Evolutionary conservation across 2,113 vertebrate genomes (phyloP).

Genomic region (Pelodiscus sinensis): DNA sequence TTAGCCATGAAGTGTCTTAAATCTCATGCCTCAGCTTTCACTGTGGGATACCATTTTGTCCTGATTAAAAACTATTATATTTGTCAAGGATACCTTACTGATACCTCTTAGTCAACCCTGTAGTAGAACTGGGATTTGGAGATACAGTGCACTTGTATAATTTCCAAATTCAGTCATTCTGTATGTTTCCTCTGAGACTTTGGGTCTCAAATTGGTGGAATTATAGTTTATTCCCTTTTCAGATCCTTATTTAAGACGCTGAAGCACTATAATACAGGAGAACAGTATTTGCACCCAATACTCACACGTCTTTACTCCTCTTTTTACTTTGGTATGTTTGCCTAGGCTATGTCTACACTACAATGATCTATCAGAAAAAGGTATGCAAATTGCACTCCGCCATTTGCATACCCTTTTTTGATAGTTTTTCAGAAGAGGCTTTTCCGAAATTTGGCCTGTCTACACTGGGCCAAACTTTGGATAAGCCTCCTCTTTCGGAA

Average conservation of each 20-base stretch:
- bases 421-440: too few relatives aligned
- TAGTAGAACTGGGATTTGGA: neutral
- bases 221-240: neutral
- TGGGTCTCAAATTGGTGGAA: neutral
- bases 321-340: accelerated
- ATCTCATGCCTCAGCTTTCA: slow-evolving; percentile 66
- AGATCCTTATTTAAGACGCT: neutral
- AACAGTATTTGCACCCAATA: accelerated
- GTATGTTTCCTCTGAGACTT: neutral
- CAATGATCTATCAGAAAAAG: too few relatives aligned
- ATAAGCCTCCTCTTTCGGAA: too few relatives aligned
- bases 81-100: slow-evolving; percentile 52
- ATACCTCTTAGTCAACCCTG: slow-evolving; percentile 45
- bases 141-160: neutral
- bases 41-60: slow-evolving; percentile 61
- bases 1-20: slow-evolving; percentile 45
- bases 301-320: neutral
- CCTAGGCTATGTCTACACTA: neutral
- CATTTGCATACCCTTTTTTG: too few relatives aligned
- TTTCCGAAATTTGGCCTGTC: too few relatives aligned
- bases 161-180: neutral
- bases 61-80: slow-evolving; percentile 52
- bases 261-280: accelerated
- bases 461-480: too few relatives aligned
- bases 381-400: too few relatives aligned